Percentiles rank a stretch among this genome's conserved stretches.
Evolutionary conservation across 1,140 invertebrate species (phyloP).

Genomic region (Drosophila obscura): DNA sequence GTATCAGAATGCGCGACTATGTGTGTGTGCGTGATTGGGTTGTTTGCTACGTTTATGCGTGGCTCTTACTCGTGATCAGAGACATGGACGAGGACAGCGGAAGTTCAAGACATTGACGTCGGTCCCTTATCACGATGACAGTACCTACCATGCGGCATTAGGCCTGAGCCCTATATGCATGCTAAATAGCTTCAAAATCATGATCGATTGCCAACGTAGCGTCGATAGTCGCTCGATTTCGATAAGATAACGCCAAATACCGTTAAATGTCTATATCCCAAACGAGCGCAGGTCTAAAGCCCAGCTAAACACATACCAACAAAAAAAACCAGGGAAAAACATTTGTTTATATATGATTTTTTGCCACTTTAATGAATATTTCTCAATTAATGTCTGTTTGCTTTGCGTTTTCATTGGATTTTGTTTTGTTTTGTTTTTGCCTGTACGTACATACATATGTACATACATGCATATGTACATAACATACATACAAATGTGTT

Average conservation of each 20-base stretch:
- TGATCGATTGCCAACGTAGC: constrained; percentile 51
- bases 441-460: too few species aligned
- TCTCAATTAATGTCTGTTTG: constrained; percentile 66
- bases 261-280: constrained; percentile 20
- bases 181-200: constrained; percentile 40
- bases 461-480: constrained; percentile 8
- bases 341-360: constrained; percentile 68
- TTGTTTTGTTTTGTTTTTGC: constrained; percentile 22
- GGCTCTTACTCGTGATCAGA: not conserved
- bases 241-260: constrained; percentile 13
- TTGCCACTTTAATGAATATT: constrained; percentile 79
- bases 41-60: constrained; percentile 38
- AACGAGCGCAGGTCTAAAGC: constrained; percentile 30
- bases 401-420: constrained; percentile 15
- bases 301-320: constrained; percentile 19
- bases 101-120: constrained; percentile 16
- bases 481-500: too few species aligned
- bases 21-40: constrained; percentile 34
- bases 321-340: constrained; percentile 11
- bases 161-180: constrained; percentile 30
- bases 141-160: constrained; percentile 15
- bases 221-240: constrained; percentile 22
- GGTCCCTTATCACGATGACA: not conserved
- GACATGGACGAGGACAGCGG: not conserved
- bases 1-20: constrained; percentile 4